A percentile compares a stretch with the other conserved stretches of the same genome.
Conservation (phyloP, 2,113 vertebrate genomes). For the Bagarius yarrelli region DNA sequence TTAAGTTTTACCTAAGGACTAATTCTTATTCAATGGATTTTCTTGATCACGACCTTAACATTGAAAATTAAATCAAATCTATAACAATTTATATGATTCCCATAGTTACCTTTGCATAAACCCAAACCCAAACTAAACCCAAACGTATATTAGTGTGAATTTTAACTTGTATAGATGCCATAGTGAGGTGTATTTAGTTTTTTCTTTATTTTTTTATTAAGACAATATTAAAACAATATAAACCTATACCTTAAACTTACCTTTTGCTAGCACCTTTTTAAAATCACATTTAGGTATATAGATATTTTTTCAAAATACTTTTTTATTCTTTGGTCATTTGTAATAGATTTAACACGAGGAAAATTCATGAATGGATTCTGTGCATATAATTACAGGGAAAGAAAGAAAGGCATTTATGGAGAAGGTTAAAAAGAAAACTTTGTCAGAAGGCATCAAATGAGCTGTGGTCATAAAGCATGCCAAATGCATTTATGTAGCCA, state of each 20-base stretch:
- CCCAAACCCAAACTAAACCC: too few species aligned
- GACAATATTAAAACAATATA: not conserved
- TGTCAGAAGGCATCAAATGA: conserved; percentile 49
- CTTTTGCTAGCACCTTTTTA: not conserved
- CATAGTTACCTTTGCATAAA: too few species aligned
- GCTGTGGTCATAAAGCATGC: conserved; percentile 40
- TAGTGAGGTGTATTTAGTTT: too few species aligned
- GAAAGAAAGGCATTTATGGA: not conserved
- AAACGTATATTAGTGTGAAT: too few species aligned
- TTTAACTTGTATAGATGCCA: too few species aligned
- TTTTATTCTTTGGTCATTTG: not conserved
- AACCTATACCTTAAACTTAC: not conserved
- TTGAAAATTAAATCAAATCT: too few species aligned
- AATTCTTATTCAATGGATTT: too few species aligned
- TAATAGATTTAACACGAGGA: conserved; percentile 3
- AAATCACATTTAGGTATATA: not conserved
- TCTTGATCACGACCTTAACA: too few species aligned
- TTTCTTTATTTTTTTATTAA: not conserved
- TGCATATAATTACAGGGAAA: conserved; percentile 2
- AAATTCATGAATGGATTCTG: not conserved
- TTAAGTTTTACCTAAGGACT: too few species aligned
- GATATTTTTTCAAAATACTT: not conserved
- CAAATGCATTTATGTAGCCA: conserved; percentile 27
- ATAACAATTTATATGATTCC: too few species aligned
- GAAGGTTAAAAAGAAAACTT: not conserved